Evolutionary conservation across 1,140 invertebrate species (phyloP), one percentile per base, ranked within the genome.

Genomic region (Bombus affinis): DNA sequence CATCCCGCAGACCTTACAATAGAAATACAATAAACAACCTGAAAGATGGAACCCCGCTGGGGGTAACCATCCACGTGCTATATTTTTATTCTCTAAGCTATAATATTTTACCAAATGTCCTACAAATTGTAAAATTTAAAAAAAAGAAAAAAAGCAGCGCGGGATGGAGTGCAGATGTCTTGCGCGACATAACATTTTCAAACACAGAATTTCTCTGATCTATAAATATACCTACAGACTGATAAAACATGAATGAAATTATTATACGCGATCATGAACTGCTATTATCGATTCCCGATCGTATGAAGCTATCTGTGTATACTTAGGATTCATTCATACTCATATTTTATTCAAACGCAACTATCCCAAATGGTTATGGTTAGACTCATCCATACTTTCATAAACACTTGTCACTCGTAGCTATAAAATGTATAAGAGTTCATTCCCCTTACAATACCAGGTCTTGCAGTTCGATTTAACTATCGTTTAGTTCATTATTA

Each of bases 271-370:
- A 72, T 42, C 70, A 15, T 8, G 10, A 37, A 25, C 4, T 13
- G 18, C 1, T 25, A n/a, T 77, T 62, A 59, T 77, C 75, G 75
- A 28, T 77, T 77, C 59, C 75, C 35, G 25, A 62, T 78, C 37
- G 59, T 13, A 15, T 6, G 37, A 12, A 65, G 18, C 32, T 5
- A 42, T 25, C 37, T 42, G 37, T 42, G 18, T 57, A 62, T 35
- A 77, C 57, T 62, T 62, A n/a, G 25, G 9, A 77, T 77, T 62
- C 75, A 32, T 65, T 78, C 57, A 12, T 9, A 42, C 75, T 78
- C 75, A 66, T 77, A 77, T 78, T 78, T 78, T 78, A 78, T 78
- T 78, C 75, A 65, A n/a, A 65, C n/a, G 12, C 35, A 39, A 5
- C 15, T 28, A 9, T 2, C 6, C 2, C 59, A 15, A 65, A 72